Percentiles rank a stretch among this genome's conserved stretches.
These are phyloP conservation scores for Acheta domesticus DNA, from an alignment of 2,888 invertebrate species.

Conservation along the genomic window DNA sequence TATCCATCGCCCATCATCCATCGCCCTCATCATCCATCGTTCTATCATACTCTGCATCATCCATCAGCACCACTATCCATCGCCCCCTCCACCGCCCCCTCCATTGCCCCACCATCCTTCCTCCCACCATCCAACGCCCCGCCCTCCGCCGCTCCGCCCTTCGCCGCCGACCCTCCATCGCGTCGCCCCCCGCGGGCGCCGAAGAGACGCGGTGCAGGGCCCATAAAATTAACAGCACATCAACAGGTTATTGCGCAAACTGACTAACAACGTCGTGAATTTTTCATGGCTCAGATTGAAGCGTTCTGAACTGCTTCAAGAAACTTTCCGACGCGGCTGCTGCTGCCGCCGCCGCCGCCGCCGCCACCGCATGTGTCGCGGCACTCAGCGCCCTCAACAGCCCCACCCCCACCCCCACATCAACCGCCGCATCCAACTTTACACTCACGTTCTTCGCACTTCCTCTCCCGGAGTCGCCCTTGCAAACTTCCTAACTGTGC, in stretches of 20 bases:
- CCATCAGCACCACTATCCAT: neutral
- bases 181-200: neutral
- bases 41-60: too few species aligned
- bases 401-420: neutral
- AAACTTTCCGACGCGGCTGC: neutral
- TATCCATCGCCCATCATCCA: too few species aligned
- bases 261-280: constrained; percentile 10
- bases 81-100: too few species aligned
- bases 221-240: constrained; percentile 18
- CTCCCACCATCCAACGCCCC: too few species aligned
- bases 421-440: neutral
- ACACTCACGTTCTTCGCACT: neutral
- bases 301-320: neutral
- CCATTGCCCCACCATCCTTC: too few species aligned
- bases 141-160: neutral
- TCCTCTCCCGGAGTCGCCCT: too few species aligned
- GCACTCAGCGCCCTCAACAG: neutral
- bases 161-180: neutral
- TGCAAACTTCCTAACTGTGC: too few species aligned
- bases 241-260: constrained; percentile 18
- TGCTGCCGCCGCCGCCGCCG: neutral
- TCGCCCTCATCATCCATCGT: too few species aligned
- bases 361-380: neutral
- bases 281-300: constrained; percentile 2
- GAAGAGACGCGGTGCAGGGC: neutral